Percentiles rank a stretch among this genome's conserved stretches.
These are phyloP conservation scores for Papio anubis DNA, from an alignment of 2,113 vertebrate species.

Conservation along the genomic window DNA sequence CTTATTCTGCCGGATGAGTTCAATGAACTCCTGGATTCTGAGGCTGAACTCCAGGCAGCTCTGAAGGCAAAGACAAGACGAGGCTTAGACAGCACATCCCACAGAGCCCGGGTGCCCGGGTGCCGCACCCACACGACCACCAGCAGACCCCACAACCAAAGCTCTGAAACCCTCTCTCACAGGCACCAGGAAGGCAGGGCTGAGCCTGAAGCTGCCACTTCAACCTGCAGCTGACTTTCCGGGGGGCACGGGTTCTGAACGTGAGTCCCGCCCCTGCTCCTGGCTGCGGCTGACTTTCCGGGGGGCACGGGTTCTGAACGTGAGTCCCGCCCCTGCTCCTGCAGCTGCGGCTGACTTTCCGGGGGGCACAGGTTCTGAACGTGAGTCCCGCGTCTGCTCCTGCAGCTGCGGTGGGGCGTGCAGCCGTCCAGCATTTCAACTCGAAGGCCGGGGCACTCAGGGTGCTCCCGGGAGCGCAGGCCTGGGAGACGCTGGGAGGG, in stretches of 20 bases:
- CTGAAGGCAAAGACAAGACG: constrained; percentile 85
- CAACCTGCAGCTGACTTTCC: rapidly evolving
- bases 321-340: background rate
- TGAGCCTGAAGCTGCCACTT: rapidly evolving
- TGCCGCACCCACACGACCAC: rapidly evolving
- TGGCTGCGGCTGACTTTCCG: background rate
- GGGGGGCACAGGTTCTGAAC: rapidly evolving
- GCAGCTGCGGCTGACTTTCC: background rate
- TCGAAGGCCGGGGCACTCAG: background rate
- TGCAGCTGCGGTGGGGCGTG: rapidly evolving
- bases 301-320: rapidly evolving
- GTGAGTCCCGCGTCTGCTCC: background rate
- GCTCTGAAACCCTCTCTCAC: background rate
- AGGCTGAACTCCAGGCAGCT: constrained; percentile 99
- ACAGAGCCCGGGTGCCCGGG: background rate
- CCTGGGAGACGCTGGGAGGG: background rate
- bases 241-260: rapidly evolving
- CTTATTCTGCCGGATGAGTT: constrained; percentile 99
- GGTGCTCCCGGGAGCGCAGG: background rate
- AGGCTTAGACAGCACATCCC: constrained; percentile 17
- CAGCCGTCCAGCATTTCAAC: background rate
- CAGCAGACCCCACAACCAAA: background rate
- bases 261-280: background rate
- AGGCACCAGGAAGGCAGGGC: background rate
- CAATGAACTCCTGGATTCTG: constrained; percentile 99